Conservation (phyloP, 2,113 vertebrate genomes). For the Neogobius melanostomus region DNA sequence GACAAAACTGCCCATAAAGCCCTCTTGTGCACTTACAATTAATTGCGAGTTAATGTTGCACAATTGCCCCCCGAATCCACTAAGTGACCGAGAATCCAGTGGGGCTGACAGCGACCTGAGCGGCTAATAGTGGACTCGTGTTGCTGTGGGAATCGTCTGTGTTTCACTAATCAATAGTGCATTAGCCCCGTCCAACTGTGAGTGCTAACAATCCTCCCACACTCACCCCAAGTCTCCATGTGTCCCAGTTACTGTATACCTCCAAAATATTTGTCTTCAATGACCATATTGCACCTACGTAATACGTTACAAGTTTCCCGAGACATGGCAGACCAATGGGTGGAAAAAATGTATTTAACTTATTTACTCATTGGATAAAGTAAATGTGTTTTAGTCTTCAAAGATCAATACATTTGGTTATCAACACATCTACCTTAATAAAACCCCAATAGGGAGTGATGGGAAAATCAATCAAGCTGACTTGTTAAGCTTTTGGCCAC, state of each 20-base stretch:
- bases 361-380: too few species aligned
- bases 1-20: neutral
- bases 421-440: too few species aligned
- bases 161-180: slow-evolving; percentile 61
- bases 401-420: too few species aligned
- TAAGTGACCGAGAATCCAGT: slow-evolving; percentile 1
- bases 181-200: slow-evolving; percentile 47
- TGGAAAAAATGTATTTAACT: too few species aligned
- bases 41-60: neutral
- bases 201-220: slow-evolving; percentile 39
- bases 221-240: slow-evolving; percentile 38
- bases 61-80: neutral
- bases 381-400: too few species aligned
- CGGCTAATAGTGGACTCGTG: slow-evolving; percentile 19
- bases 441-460: too few species aligned
- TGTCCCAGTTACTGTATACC: slow-evolving; percentile 26
- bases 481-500: too few species aligned
- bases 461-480: too few species aligned
- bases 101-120: slow-evolving; percentile 21
- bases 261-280: slow-evolving; percentile 3
- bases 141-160: slow-evolving; percentile 35
- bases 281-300: too few species aligned
- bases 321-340: too few species aligned
- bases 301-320: too few species aligned
- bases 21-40: neutral